A percentile compares a stretch with the other conserved stretches of the same genome.
Evolutionary conservation across 2,888 invertebrate species (phyloP).

Genomic region (Nymphalis urticae): DNA sequence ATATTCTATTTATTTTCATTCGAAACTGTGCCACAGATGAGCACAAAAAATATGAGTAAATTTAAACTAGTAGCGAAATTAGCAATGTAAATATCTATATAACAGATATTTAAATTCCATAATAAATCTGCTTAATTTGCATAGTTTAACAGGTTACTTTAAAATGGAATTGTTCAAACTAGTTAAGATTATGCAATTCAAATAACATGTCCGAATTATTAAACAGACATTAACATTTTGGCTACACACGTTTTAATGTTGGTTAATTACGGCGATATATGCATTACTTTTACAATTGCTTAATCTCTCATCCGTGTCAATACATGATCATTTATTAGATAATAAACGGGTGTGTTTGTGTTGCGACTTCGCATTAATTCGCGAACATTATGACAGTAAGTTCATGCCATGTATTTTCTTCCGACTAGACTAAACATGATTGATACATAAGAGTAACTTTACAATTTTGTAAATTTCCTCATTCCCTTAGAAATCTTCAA

Average conservation of each 20-base stretch:
- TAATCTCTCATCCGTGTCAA: conserved; percentile 55
- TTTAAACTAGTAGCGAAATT: too few species aligned
- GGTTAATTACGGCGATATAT: conserved; percentile 35
- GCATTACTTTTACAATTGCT: conserved; percentile 33
- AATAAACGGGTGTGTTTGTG: conserved; percentile 48
- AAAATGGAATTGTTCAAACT: not conserved
- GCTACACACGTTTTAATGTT: conserved; percentile 17
- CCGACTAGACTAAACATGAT: conserved; percentile 16
- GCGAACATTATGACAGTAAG: conserved; percentile 53
- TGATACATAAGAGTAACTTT: too few species aligned
- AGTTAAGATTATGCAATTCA: conserved; percentile 3
- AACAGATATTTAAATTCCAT: not conserved
- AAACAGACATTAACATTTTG: conserved; percentile 12
- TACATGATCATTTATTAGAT: conserved; percentile 59
- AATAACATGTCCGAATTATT: conserved; percentile 14
- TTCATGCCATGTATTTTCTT: conserved; percentile 49
- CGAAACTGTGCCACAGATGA: too few species aligned
- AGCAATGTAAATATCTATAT: too few species aligned
- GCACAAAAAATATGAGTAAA: too few species aligned
- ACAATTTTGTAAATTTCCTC: too few species aligned
- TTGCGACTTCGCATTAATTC: conserved; percentile 58
- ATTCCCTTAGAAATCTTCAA: too few species aligned
- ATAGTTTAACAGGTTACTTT: conserved; percentile 3
- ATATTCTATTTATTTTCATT: too few species aligned
- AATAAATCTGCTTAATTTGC: not conserved